A percentile compares a stretch with the other conserved stretches of the same genome.
Conservation (phyloP, 2,888 invertebrate species). For the Aporophyla nigra region DNA sequence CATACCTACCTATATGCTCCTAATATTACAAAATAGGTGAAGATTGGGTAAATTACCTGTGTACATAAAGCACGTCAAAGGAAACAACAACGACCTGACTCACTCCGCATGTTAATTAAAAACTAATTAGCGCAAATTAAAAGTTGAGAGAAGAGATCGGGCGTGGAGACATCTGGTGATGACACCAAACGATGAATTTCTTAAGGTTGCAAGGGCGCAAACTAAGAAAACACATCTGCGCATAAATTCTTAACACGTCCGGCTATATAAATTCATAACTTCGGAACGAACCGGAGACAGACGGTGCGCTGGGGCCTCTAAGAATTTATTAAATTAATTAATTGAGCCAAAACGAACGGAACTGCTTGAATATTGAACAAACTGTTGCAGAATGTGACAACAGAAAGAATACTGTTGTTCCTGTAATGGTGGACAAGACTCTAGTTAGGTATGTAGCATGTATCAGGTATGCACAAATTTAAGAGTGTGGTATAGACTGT, state of each 20-base stretch:
- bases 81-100: constrained; percentile 19
- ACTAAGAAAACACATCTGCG: constrained; percentile 84
- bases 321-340: constrained; percentile 89
- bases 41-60: neutral
- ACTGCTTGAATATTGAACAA: constrained; percentile 80
- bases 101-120: constrained; percentile 52
- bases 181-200: constrained; percentile 71
- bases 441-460: neutral
- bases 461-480: neutral
- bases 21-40: neutral
- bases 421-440: neutral
- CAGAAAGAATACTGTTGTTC: neutral
- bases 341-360: constrained; percentile 85
- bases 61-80: neutral
- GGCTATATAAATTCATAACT: constrained; percentile 89
- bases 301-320: constrained; percentile 81
- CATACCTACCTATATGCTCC: neutral
- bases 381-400: constrained; percentile 30
- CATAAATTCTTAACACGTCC: constrained; percentile 88
- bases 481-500: neutral
- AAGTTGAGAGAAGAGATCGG: constrained; percentile 54
- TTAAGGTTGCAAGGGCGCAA: constrained; percentile 76
- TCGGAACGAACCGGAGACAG: constrained; percentile 83
- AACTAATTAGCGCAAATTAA: constrained; percentile 59
- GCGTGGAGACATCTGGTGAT: constrained; percentile 74